Conservation (phyloP, 2,888 invertebrate species). For the Tipula helvola region DNA sequence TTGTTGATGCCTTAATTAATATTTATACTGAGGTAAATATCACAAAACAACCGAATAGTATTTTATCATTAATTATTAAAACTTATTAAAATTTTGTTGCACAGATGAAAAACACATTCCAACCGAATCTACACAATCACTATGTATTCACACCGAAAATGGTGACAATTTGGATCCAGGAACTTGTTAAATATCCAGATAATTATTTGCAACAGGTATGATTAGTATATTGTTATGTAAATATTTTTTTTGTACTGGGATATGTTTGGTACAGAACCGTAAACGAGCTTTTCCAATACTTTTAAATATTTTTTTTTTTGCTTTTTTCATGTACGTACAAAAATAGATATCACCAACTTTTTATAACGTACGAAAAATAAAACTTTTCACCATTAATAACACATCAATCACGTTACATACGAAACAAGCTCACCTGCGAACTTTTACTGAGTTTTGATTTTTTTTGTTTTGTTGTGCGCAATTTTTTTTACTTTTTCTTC, state of each 20-base stretch:
- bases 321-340: background rate
- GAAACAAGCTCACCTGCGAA: background rate
- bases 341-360: background rate
- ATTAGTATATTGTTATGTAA: background rate
- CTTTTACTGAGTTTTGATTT: background rate
- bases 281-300: too few species aligned
- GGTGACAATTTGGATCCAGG: constrained; percentile 29
- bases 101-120: constrained; percentile 29
- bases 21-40: constrained; percentile 28
- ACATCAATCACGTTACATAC: background rate
- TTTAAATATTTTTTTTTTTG: background rate
- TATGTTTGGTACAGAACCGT: too few species aligned
- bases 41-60: background rate
- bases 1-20: constrained; percentile 29
- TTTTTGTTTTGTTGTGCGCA: background rate
- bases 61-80: background rate
- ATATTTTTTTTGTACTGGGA: too few species aligned
- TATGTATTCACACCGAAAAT: constrained; percentile 35
- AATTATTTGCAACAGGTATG: constrained; percentile 30
- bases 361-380: background rate
- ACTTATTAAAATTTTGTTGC: background rate
- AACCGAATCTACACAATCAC: constrained; percentile 23
- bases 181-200: constrained; percentile 27
- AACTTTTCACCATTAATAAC: constrained; percentile 4
- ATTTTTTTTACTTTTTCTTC: background rate